These are phyloP conservation scores for Sylvia atricapilla DNA, from an alignment of 2,113 vertebrate species.

Conservation along the genomic window DNA sequence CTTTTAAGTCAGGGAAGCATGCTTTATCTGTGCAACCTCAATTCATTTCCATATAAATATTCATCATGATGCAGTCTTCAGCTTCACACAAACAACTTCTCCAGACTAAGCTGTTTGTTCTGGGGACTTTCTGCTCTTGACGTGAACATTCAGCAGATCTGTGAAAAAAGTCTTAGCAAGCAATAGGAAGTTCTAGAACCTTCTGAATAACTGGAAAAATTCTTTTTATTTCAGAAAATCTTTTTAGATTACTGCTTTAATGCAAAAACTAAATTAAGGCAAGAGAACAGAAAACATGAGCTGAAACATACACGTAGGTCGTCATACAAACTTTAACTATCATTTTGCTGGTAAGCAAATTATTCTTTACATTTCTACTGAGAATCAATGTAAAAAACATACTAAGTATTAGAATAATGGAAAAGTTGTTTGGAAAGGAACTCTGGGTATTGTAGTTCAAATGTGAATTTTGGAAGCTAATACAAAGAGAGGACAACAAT, in stretches of 20 bases:
- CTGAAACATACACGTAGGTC: background rate
- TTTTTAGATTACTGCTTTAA: background rate
- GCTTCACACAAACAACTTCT: conserved; percentile 35
- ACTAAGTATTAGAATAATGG: background rate
- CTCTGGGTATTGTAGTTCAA: background rate
- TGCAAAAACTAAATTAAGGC: background rate
- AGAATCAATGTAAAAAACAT: background rate
- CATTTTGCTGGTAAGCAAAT: background rate
- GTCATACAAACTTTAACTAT: background rate
- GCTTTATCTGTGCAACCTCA: conserved; percentile 55
- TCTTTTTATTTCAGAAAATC: background rate
- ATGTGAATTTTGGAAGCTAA: background rate
- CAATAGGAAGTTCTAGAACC: background rate
- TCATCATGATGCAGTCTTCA: conserved; percentile 38
- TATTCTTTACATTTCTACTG: background rate
- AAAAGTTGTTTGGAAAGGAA: background rate
- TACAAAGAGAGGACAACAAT: background rate
- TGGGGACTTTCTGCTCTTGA: background rate
- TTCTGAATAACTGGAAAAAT: background rate
- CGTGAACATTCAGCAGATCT: background rate
- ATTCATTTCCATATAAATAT: conserved; percentile 54
- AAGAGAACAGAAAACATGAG: background rate
- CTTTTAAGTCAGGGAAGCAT: conserved; percentile 41
- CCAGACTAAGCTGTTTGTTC: conserved; percentile 49
- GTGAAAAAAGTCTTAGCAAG: background rate